Conservation (phyloP, 2,888 invertebrate genomes). For the Synergus gifuensis region DNA sequence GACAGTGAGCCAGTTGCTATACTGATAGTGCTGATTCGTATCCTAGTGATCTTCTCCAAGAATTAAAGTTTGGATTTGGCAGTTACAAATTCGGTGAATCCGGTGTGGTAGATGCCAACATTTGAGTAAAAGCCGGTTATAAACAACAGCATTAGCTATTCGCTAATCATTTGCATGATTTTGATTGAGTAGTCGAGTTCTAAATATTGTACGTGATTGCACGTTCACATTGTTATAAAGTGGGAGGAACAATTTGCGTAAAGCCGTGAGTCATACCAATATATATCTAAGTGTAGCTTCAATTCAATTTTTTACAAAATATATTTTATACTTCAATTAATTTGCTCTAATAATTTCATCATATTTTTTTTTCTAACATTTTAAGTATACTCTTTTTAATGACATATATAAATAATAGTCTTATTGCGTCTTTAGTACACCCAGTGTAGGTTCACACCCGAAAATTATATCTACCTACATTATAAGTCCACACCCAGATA, state of each 20-base stretch:
- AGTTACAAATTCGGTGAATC: not conserved
- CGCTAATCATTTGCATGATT: not conserved
- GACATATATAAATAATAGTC: too few species aligned
- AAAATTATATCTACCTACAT: too few species aligned
- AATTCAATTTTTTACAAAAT: not conserved
- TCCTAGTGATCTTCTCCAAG: not conserved
- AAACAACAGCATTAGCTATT: not conserved
- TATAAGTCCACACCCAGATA: too few species aligned
- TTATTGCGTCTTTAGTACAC: too few species aligned
- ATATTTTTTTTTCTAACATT: not conserved
- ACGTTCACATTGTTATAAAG: not conserved
- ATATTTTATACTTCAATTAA: not conserved
- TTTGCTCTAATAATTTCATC: not conserved
- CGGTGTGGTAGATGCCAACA: not conserved
- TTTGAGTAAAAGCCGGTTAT: not conserved
- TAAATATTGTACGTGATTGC: not conserved
- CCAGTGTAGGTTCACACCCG: too few species aligned
- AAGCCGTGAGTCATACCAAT: not conserved
- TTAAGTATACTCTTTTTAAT: too few species aligned
- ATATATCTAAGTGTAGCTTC: not conserved
- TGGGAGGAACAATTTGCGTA: conserved; percentile 7
- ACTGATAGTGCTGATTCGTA: too few species aligned
- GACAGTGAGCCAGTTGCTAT: too few species aligned
- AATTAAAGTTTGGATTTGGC: not conserved
- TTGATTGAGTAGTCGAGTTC: not conserved